Conservation (phyloP, 2,888 invertebrate species). For the Patella ulyssiponensis region DNA sequence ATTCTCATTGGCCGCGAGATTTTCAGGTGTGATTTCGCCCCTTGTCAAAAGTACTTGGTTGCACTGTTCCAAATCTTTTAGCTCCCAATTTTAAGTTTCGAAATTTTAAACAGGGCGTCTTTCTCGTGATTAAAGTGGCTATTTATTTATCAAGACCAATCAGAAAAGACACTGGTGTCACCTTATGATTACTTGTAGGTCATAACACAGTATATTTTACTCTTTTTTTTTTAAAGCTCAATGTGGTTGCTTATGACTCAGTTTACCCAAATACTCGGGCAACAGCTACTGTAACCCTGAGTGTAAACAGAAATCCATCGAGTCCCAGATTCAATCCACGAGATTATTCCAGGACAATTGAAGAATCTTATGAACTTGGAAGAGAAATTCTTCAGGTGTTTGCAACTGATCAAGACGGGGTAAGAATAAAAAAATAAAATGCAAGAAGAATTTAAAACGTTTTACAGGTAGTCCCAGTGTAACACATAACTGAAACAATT, state of each 20-base stretch:
- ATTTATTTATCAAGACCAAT: no score
- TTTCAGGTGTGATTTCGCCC: no score
- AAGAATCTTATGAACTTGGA: slow-evolving; percentile 43
- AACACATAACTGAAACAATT: no score
- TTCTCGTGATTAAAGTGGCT: no score
- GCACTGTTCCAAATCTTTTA: no score
- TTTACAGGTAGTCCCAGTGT: no score
- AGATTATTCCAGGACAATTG: slow-evolving; percentile 30
- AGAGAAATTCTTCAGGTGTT: slow-evolving; percentile 32
- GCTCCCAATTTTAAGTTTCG: no score
- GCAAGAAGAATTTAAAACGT: not conserved
- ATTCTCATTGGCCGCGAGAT: no score
- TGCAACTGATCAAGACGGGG: slow-evolving; percentile 34
- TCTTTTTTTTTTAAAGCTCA: slow-evolving; percentile 35
- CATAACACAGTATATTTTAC: not conserved
- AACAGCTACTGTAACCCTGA: slow-evolving; percentile 51
- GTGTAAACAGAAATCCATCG: slow-evolving; percentile 56
- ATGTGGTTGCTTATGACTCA: slow-evolving; percentile 51
- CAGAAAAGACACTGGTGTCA: no score
- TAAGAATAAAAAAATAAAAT: slow-evolving; percentile 24
- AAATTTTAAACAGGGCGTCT: no score
- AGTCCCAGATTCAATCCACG: slow-evolving; percentile 42
- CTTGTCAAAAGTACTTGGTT: no score
- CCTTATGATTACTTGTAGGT: no score
- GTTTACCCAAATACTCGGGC: slow-evolving; percentile 50